These are phyloP conservation scores for Allolobophora icterica DNA, from an alignment of 2,888 invertebrate species.

Conservation along the genomic window DNA sequence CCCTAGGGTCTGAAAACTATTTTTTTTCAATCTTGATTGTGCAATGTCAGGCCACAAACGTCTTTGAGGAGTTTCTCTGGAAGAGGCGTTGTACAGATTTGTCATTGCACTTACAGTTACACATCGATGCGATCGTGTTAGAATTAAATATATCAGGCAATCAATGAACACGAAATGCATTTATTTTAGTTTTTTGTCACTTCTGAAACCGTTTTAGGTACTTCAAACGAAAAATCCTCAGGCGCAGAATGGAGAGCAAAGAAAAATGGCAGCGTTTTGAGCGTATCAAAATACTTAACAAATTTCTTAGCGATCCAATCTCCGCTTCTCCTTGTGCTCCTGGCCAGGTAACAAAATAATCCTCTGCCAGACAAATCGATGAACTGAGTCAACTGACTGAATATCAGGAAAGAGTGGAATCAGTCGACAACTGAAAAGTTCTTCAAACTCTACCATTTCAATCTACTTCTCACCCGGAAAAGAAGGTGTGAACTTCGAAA, in stretches of 20 bases:
- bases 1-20: too few relatives aligned
- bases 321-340: background rate
- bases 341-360: background rate
- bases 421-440: background rate
- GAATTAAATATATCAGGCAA: too few relatives aligned
- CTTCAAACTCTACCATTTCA: background rate
- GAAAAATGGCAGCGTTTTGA: background rate
- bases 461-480: background rate
- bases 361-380: background rate
- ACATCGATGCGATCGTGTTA: too few relatives aligned
- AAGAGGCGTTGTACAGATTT: too few relatives aligned
- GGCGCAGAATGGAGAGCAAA: background rate
- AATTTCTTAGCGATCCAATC: background rate
- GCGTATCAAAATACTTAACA: background rate
- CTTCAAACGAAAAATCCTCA: background rate
- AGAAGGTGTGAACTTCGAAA: background rate
- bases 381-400: too few relatives aligned
- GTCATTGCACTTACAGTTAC: too few relatives aligned
- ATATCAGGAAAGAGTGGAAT: background rate
- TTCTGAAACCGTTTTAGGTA: background rate
- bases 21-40: too few relatives aligned
- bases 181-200: too few relatives aligned
- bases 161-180: background rate
- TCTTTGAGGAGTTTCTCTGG: too few relatives aligned
- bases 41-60: too few relatives aligned